Evolutionary conservation across 2,797 vertebrate species (phyloP), one percentile per base, ranked within the genome.

Genomic region (Silurus aristotelis): DNA sequence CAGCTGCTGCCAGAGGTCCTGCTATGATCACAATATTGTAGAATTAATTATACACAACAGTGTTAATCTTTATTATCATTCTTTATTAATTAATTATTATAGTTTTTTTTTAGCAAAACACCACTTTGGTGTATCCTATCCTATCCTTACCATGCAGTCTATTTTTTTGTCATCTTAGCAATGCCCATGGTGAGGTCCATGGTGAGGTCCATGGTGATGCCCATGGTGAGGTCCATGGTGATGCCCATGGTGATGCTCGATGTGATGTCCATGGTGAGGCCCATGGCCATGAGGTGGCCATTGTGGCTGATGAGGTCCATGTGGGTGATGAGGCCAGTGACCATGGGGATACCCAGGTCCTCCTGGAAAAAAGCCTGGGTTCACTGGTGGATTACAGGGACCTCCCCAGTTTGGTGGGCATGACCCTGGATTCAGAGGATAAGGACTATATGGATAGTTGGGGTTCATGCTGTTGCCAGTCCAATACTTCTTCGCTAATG

Each of bases 381-480:
- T 56, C n/a, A 56, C 22, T 60, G 80, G 13, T 25, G 77, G 77
- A 79, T n/a, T 43, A 61, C 5, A 22, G 25, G 55, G 76, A 46
- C 12, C 5, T 19, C 60, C 38, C 31, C 38, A 25, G 1, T 2
- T 22, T 64, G 60, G 46, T 56, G 66, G 66, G 43, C 31, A 64
- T 82, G 48, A 19, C 10, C 67, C 19, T 70, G 6, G 48, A 0
- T 20, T 17, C 6, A 17, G 20, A 71, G 67, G 52, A 71, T 9
- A 56, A 70, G 25, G 5, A 43, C 80, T 25, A 60, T 25, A 17
- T 82, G 66, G 27, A 43, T 70, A 43, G 19, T 71, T 58, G 13
- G 67, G 80, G 27, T 82, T 82, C 67, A 82, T 71, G 25, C 2
- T 82, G 80, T n/a, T 82, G 43, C 14, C 61, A 64, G 43, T 52